Evolutionary conservation across 2,888 invertebrate genomes (phyloP).

Genomic region (Andrena camellia): DNA sequence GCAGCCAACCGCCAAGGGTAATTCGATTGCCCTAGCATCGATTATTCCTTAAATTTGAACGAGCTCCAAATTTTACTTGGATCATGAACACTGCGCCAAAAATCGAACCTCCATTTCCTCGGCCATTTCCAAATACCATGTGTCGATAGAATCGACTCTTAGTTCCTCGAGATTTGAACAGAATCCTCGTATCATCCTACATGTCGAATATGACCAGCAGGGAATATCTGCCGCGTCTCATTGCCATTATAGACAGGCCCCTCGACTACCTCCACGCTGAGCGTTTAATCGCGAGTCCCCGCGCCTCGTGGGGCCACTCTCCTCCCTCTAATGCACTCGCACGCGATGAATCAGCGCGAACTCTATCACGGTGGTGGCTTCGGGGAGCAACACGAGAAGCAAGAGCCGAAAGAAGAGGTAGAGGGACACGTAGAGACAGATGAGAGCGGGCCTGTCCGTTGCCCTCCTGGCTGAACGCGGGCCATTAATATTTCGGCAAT

Average conservation of each 20-base stretch:
- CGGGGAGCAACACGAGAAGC: neutral
- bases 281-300: neutral
- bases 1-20: neutral
- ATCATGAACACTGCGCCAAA: neutral
- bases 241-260: no score
- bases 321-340: neutral
- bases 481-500: constrained; percentile 74
- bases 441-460: constrained; percentile 7
- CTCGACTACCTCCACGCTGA: neutral
- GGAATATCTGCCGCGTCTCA: no score
- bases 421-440: constrained; percentile 6
- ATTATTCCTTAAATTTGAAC: neutral
- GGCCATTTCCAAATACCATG: no score
- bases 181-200: no score
- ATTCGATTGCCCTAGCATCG: constrained; percentile 21
- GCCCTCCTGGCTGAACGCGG: constrained; percentile 28
- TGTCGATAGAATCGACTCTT: no score
- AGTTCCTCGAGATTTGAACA: no score
- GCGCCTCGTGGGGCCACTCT: neutral
- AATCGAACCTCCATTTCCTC: no score
- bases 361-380: neutral
- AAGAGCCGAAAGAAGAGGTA: neutral
- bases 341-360: constrained; percentile 28
- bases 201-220: no score
- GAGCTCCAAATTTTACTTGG: neutral